phyloP scores from a whole-genome alignment of 2,888 invertebrate species.

The Punctoribates punctum region DNA sequence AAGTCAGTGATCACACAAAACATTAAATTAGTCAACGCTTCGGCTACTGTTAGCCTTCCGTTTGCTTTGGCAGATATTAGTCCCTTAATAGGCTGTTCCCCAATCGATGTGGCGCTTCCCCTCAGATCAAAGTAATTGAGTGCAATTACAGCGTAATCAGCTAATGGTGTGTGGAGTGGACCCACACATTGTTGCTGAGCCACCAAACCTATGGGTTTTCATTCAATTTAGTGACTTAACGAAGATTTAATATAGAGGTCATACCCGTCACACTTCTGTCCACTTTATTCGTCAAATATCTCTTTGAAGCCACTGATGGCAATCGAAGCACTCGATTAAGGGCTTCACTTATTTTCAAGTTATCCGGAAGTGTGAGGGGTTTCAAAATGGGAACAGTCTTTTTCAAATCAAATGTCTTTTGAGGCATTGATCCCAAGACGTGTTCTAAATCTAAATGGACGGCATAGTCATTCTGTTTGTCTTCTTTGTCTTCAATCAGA shows the following conservation, averaged over 20 bases:
- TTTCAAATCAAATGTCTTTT: conserved; percentile 66
- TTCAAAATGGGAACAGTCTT: conserved; percentile 58
- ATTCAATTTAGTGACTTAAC: background rate
- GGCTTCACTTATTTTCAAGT: conserved; percentile 65
- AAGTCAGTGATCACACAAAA: conserved; percentile 62
- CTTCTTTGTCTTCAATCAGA: conserved; percentile 41
- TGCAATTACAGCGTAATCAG: conserved; percentile 76
- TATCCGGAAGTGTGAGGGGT: conserved; percentile 40
- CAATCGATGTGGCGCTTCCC: conserved; percentile 91
- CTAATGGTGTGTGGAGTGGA: conserved; percentile 89
- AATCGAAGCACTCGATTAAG: conserved; percentile 72
- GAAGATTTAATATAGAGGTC: background rate
- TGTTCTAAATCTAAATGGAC: conserved; percentile 83
- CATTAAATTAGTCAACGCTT: conserved; percentile 87
- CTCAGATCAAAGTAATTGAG: conserved; percentile 71
- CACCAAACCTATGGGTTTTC: conserved; percentile 68
- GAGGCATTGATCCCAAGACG: conserved; percentile 82
- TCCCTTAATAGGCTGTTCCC: conserved; percentile 94
- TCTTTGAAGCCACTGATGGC: conserved; percentile 88
- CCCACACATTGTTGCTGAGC: conserved; percentile 99
- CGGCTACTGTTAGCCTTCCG: conserved; percentile 89
- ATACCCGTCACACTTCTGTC: conserved; percentile 49
- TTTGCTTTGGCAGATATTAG: conserved; percentile 77
- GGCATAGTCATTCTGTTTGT: conserved; percentile 58
- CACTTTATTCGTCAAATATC: conserved; percentile 84